phyloP scores from a whole-genome alignment of 2,113 vertebrate genomes.

The Gasterosteus aculeatus region DNA sequence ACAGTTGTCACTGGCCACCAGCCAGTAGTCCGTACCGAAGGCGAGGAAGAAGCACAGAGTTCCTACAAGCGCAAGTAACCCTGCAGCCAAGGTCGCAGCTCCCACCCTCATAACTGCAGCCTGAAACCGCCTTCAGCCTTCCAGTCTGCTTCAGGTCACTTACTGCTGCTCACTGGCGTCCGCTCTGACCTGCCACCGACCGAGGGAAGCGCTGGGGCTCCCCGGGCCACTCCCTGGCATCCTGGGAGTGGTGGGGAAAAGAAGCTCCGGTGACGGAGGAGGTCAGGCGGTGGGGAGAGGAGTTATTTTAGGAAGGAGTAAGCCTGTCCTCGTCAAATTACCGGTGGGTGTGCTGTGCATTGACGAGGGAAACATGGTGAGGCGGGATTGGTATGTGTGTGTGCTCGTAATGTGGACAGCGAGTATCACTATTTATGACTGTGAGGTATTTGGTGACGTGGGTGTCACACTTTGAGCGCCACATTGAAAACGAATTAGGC shows the following conservation, averaged over 20 bases:
- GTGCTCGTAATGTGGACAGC: conserved; percentile 14
- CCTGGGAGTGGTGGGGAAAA: conserved; percentile 24
- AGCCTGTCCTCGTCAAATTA: conserved; percentile 80
- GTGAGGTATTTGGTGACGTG: conserved; percentile 60
- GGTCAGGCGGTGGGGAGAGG: conserved; percentile 31
- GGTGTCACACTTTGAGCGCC: conserved; percentile 47
- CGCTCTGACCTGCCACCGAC: conserved; percentile 25
- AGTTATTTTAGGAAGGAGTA: conserved; percentile 84
- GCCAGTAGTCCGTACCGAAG: conserved; percentile 90
- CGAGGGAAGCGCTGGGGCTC: conserved; percentile 25
- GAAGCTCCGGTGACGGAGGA: conserved; percentile 40
- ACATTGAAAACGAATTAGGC: conserved; percentile 70
- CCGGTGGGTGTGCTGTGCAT: conserved; percentile 51
- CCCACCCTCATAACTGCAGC: conserved; percentile 84
- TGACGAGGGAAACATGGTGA: conserved; percentile 44
- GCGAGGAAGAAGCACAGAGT: conserved; percentile 85
- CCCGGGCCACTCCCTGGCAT: conserved; percentile 63
- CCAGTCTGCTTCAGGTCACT: conserved; percentile 11
- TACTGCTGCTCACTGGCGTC: conserved; percentile 25
- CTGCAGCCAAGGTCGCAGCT: conserved; percentile 79
- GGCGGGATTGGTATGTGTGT: conserved; percentile 20
- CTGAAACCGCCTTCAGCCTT: conserved; percentile 11
- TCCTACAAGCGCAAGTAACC: conserved; percentile 80
- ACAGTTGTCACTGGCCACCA: conserved; percentile 86
- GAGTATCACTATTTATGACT: conserved; percentile 50